phyloP scores from a whole-genome alignment of 2,888 invertebrate species.

The Ophion ellenae region DNA sequence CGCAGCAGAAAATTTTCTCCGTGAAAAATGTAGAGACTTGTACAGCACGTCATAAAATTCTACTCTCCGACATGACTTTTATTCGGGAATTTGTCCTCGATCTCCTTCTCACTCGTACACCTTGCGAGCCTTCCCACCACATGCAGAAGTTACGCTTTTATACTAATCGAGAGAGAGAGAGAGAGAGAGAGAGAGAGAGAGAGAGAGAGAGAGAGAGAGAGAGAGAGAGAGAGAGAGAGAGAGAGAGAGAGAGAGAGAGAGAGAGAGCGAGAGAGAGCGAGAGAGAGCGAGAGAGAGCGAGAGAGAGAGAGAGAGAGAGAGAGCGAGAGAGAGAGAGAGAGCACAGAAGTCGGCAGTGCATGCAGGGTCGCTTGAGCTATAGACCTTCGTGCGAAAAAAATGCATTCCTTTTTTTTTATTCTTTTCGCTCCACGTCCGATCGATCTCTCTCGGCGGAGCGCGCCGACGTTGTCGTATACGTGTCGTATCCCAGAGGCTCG shows the following conservation, averaged over 20 bases:
- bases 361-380: conserved; percentile 26
- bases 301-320: conserved; percentile 4
- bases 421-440: conserved; percentile 63
- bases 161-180: not conserved
- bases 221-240: conserved; percentile 2
- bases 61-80: not conserved
- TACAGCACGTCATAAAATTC: not conserved
- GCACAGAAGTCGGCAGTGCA: conserved; percentile 29
- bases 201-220: conserved; percentile 6
- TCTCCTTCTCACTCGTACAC: not conserved
- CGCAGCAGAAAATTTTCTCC: too few species aligned
- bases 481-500: conserved; percentile 52
- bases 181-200: conserved; percentile 1
- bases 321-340: not conserved
- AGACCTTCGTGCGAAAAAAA: not conserved
- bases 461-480: conserved; percentile 68
- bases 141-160: conserved; percentile 46
- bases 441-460: conserved; percentile 74
- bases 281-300: conserved; percentile 6
- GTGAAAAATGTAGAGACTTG: too few species aligned
- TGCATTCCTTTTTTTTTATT: not conserved
- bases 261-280: conserved; percentile 6
- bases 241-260: conserved; percentile 10
- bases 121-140: not conserved
- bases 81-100: not conserved